These are phyloP conservation scores for Ephestia elutella DNA, from an alignment of 1,140 invertebrate species.

Conservation along the genomic window DNA sequence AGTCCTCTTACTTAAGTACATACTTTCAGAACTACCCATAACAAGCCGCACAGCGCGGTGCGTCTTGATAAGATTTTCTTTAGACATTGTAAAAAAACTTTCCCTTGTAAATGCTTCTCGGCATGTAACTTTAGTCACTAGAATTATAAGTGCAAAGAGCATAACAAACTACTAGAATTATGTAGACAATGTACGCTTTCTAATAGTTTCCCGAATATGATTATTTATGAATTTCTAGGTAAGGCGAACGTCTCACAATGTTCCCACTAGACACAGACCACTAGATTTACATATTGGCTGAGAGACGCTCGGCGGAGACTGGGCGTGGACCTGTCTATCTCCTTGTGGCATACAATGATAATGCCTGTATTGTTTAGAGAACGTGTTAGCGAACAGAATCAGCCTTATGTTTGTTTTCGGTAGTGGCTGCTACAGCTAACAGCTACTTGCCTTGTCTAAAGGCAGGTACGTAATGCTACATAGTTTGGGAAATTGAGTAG, in stretches of 20 bases:
- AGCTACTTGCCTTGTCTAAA: slow-evolving; percentile 14
- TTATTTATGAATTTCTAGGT: slow-evolving; percentile 11
- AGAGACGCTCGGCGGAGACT: slow-evolving; percentile 6
- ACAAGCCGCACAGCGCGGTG: too few relatives aligned
- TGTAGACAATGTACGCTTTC: not conserved
- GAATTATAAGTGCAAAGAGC: not conserved
- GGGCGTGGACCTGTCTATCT: slow-evolving; percentile 26
- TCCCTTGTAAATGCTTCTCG: too few relatives aligned
- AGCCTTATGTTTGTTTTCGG: slow-evolving; percentile 48
- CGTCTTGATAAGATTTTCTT: too few relatives aligned
- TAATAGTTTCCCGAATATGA: slow-evolving; percentile 6
- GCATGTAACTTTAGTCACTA: too few relatives aligned
- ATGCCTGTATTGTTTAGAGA: slow-evolving; percentile 39
- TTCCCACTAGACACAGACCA: too few relatives aligned
- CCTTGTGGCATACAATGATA: slow-evolving; percentile 34
- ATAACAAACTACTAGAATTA: not conserved
- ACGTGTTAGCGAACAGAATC: slow-evolving; percentile 30
- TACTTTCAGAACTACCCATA: too few relatives aligned
- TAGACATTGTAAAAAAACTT: too few relatives aligned
- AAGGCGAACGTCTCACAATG: slow-evolving; percentile 7
- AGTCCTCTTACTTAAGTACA: too few relatives aligned
- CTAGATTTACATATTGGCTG: slow-evolving; percentile 14
- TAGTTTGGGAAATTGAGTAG: too few relatives aligned
- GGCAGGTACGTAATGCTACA: too few relatives aligned
- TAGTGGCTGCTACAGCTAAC: slow-evolving; percentile 33